A percentile compares a stretch with the other conserved stretches of the same genome.
phyloP scores from a whole-genome alignment of 2,113 vertebrate species.

The Anhinga anhinga region DNA sequence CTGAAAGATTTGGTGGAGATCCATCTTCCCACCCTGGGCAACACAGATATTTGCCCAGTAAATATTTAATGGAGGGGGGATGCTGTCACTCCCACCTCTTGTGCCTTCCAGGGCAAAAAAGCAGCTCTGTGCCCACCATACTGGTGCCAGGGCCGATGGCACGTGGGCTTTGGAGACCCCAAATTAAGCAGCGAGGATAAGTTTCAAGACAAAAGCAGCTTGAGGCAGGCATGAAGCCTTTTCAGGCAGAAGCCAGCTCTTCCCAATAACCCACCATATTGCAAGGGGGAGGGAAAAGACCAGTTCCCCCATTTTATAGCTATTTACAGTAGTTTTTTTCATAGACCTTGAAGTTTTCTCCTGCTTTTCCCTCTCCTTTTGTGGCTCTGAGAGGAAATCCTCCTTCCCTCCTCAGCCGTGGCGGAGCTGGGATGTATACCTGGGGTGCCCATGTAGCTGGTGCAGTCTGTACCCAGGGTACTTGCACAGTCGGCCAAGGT shows the following conservation, averaged over 20 bases:
- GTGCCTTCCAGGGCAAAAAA: neutral
- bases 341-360: neutral
- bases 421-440: neutral
- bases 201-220: neutral
- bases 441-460: no score
- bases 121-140: neutral
- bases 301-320: neutral
- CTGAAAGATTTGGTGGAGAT: neutral
- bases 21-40: neutral
- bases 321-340: neutral
- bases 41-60: neutral
- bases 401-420: fast-evolving
- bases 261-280: neutral
- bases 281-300: neutral
- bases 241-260: neutral
- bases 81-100: neutral
- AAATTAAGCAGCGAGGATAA: neutral
- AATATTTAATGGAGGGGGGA: neutral
- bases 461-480: neutral
- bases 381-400: neutral
- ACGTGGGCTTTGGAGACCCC: neutral
- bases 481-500: neutral
- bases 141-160: neutral
- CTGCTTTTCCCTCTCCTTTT: neutral
- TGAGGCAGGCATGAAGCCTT: neutral